A percentile compares a stretch with the other conserved stretches of the same genome.
These are phyloP conservation scores for Madoqua kirkii DNA, from an alignment of 2,113 vertebrate genomes.

Conservation along the genomic window DNA sequence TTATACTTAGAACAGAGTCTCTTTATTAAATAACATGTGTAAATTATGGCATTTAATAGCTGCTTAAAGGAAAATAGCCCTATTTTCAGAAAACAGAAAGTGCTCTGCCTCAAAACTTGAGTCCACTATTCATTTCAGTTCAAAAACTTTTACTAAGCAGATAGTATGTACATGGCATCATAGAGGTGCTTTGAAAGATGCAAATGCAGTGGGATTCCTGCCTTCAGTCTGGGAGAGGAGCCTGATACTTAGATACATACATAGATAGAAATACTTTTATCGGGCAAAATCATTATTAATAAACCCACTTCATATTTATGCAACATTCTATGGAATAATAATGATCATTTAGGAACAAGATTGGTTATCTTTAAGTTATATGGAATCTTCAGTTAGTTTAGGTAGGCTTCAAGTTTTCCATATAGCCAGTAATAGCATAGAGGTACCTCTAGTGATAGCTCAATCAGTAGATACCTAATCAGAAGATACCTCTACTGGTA, in stretches of 20 bases:
- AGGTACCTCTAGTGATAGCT: not conserved
- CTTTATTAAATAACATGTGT: not conserved
- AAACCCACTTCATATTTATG: not conserved
- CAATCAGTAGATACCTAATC: too few species aligned
- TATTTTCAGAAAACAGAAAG: not conserved
- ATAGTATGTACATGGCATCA: not conserved
- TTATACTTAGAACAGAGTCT: not conserved
- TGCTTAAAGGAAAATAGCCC: not conserved
- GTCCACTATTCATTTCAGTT: not conserved
- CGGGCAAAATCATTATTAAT: not conserved
- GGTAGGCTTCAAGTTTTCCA: not conserved
- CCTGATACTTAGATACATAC: not conserved
- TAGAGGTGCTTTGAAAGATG: not conserved
- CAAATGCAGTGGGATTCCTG: not conserved
- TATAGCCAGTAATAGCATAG: not conserved
- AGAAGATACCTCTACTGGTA: too few species aligned
- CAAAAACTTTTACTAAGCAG: not conserved
- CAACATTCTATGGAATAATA: not conserved
- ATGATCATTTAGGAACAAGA: not conserved
- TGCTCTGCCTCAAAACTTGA: not conserved
- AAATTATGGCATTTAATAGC: not conserved
- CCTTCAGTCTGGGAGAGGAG: not conserved
- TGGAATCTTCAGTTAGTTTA: not conserved
- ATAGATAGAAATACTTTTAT: not conserved
- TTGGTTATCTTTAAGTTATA: not conserved